Conservation (phyloP, 2,888 invertebrate species). For the Oscheius onirici region DNA sequence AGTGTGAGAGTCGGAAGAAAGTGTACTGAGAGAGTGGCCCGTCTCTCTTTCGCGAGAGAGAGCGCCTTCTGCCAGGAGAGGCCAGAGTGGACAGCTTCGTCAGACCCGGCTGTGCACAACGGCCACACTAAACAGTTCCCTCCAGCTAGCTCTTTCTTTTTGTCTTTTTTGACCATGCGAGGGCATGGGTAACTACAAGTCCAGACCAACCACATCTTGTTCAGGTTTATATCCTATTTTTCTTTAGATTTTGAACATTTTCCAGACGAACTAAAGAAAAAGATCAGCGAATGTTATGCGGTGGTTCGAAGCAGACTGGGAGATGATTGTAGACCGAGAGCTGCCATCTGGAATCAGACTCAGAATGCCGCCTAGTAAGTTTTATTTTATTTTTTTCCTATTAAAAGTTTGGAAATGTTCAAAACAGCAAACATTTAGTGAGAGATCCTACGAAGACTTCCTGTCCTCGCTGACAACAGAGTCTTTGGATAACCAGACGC, state of each 20-base stretch:
- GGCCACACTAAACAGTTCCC: not conserved
- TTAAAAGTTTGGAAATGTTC: not conserved
- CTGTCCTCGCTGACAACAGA: conserved; percentile 35
- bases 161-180: not conserved
- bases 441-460: conserved; percentile 58
- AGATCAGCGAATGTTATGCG: conserved; percentile 74
- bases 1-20: conserved; percentile 2
- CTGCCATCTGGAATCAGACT: conserved; percentile 71
- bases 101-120: too few relatives aligned
- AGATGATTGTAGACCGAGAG: conserved; percentile 71
- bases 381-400: not conserved
- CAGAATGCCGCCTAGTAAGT: conserved; percentile 72
- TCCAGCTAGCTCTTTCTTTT: not conserved
- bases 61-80: conserved; percentile 12
- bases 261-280: conserved; percentile 74
- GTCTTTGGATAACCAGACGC: conserved; percentile 44
- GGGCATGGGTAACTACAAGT: conserved; percentile 70
- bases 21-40: conserved; percentile 17
- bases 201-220: conserved; percentile 66
- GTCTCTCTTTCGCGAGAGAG: conserved; percentile 11
- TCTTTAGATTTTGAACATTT: not conserved
- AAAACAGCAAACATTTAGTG: conserved; percentile 45
- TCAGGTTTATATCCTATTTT: conserved; percentile 52
- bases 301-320: conserved; percentile 73
- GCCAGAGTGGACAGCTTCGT: not conserved